These are phyloP conservation scores for Chondrilla cf. caribensis DNA, from an alignment of 37 sponge, comb jelly and placozoan species.

Conservation along the genomic window DNA sequence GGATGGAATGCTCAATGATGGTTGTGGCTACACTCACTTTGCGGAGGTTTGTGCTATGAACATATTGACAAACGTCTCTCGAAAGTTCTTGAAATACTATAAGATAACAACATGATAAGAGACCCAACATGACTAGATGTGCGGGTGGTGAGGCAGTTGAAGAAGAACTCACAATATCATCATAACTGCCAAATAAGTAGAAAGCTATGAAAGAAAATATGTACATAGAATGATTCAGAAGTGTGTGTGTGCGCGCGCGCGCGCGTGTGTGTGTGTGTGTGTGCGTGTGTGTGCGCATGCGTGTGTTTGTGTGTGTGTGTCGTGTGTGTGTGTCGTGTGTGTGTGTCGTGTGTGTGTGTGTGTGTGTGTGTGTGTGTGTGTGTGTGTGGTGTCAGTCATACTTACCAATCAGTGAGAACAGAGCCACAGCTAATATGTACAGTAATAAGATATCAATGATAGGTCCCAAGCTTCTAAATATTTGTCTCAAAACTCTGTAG, in stretches of 20 bases:
- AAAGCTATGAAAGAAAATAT: slow-evolving; percentile 32
- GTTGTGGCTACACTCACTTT: slow-evolving; percentile 53
- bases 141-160: no score
- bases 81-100: slow-evolving; percentile 59
- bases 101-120: background rate
- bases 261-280: background rate
- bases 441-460: slow-evolving; percentile 77
- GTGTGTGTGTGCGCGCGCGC: background rate
- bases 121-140: background rate
- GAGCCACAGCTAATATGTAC: slow-evolving; percentile 43
- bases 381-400: background rate
- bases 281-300: background rate
- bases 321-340: background rate
- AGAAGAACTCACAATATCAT: slow-evolving; percentile 42
- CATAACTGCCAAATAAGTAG: slow-evolving; percentile 32
- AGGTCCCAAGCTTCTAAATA: slow-evolving; percentile 52
- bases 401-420: slow-evolving; percentile 68
- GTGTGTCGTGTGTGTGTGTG: background rate
- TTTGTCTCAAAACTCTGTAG: slow-evolving; percentile 70
- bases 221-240: no score
- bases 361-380: background rate
- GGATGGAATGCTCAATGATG: no score
- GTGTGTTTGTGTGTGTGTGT: no score
- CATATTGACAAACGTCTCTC: slow-evolving; percentile 64
- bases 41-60: slow-evolving; percentile 79